A percentile compares a stretch with the other conserved stretches of the same genome.
Evolutionary conservation across 1,140 invertebrate species (phyloP).

Genomic region (Drosophila ficusphila): DNA sequence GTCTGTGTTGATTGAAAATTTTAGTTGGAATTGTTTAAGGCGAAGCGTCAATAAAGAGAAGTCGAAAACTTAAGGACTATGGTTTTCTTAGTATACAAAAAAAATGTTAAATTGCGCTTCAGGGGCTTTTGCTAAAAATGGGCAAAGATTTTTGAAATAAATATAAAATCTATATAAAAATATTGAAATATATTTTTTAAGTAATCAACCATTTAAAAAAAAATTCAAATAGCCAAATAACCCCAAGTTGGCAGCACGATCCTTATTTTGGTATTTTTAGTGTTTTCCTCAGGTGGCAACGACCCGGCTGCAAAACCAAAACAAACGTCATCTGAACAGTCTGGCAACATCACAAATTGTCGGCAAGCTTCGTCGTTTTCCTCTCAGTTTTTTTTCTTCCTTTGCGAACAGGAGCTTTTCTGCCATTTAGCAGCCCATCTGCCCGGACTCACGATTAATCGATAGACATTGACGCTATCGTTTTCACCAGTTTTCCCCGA

Average conservation of each 20-base stretch:
- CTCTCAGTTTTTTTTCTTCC: conserved; percentile 25
- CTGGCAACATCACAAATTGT: background rate
- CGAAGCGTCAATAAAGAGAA: conserved; percentile 55
- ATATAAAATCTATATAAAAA: conserved; percentile 33
- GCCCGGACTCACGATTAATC: no score
- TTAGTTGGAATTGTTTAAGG: conserved; percentile 53
- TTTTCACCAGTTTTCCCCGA: conserved; percentile 37
- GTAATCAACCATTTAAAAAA: background rate
- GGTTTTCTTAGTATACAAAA: no score
- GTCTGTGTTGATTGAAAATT: conserved; percentile 59
- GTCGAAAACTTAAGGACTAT: conserved; percentile 29
- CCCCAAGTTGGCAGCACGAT: background rate
- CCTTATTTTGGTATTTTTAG: background rate
- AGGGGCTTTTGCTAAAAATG: no score
- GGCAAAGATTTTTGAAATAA: no score
- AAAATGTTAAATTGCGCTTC: no score
- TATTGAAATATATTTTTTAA: background rate
- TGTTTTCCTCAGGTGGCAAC: background rate
- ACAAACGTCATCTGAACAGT: background rate
- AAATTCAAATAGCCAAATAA: background rate
- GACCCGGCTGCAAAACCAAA: conserved; percentile 5
- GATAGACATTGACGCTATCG: no score
- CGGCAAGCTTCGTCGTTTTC: conserved; percentile 14
- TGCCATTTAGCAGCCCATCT: no score
- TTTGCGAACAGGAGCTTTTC: conserved; percentile 47